Evolutionary conservation across 2,888 invertebrate species (phyloP).

Genomic region (Cylindroiulus punctatus): DNA sequence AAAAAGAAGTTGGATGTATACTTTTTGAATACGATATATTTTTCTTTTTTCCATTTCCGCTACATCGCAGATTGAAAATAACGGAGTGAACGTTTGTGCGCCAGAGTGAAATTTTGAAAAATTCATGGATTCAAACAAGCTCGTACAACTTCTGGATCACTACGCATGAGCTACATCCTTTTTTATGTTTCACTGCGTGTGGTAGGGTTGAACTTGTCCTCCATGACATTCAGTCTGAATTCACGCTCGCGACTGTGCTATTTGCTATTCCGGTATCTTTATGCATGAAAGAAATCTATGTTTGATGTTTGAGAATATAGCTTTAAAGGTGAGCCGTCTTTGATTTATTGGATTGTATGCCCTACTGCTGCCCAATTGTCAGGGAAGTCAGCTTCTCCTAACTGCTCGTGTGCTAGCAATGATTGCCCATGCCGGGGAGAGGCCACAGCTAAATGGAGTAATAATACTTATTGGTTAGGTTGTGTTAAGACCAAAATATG

Average conservation of each 20-base stretch:
- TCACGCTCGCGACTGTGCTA: neutral
- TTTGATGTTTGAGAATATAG: neutral
- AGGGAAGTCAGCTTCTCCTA: no score
- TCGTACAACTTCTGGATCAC: neutral
- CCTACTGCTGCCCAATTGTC: no score
- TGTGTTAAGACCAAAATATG: no score
- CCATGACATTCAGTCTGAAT: neutral
- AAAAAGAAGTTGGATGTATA: neutral
- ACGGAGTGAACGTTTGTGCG: neutral
- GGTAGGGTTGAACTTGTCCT: neutral
- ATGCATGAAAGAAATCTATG: neutral
- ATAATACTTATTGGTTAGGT: no score
- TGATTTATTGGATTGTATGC: no score
- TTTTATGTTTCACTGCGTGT: neutral
- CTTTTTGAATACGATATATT: neutral
- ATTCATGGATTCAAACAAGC: neutral
- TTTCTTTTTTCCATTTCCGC: neutral
- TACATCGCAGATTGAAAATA: neutral
- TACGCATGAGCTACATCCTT: neutral
- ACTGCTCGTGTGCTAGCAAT: no score
- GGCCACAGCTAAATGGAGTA: no score
- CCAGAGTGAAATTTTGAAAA: neutral
- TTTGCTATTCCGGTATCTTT: neutral
- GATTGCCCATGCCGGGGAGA: no score
- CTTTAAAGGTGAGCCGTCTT: neutral